Evolutionary conservation across 2,113 vertebrate species (phyloP).

Genomic region (Menidia beryllina): DNA sequence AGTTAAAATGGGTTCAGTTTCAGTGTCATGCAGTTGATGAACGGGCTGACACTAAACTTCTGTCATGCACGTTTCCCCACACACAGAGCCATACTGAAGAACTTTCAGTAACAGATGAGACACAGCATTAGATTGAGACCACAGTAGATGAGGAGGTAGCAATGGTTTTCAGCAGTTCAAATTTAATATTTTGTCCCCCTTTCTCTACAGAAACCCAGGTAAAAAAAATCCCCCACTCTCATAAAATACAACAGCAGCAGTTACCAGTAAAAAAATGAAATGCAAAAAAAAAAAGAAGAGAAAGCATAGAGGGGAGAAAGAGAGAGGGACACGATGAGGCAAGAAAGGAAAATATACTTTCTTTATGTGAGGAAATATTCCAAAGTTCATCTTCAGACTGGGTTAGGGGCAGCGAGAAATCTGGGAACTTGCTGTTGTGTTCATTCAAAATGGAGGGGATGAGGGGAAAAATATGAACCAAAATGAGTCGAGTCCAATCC

Average conservation of each 20-base stretch:
- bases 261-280: constrained; percentile 95
- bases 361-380: constrained; percentile 88
- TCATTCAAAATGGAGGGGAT: constrained; percentile 87
- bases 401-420: constrained; percentile 68
- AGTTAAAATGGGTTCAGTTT: constrained; percentile 15
- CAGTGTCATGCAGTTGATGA: not conserved
- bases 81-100: constrained; percentile 3
- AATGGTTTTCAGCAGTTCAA: constrained; percentile 91
- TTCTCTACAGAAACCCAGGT: constrained; percentile 93
- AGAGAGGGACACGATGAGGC: constrained; percentile 72
- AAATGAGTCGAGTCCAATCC: constrained; percentile 92
- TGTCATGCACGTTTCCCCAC: constrained; percentile 5
- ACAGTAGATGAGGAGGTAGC: constrained; percentile 75
- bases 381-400: constrained; percentile 81
- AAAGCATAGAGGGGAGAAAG: constrained; percentile 54
- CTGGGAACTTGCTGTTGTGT: constrained; percentile 88
- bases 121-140: constrained; percentile 64
- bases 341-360: constrained; percentile 81
- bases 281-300: constrained; percentile 80
- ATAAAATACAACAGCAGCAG: constrained; percentile 99
- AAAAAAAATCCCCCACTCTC: constrained; percentile 92
- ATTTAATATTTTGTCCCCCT: constrained; percentile 90
- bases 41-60: not conserved
- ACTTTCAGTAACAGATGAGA: constrained; percentile 26
- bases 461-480: constrained; percentile 57